Evolutionary conservation across 2,113 vertebrate genomes (phyloP).

Genomic region (Pungitius pungitius): DNA sequence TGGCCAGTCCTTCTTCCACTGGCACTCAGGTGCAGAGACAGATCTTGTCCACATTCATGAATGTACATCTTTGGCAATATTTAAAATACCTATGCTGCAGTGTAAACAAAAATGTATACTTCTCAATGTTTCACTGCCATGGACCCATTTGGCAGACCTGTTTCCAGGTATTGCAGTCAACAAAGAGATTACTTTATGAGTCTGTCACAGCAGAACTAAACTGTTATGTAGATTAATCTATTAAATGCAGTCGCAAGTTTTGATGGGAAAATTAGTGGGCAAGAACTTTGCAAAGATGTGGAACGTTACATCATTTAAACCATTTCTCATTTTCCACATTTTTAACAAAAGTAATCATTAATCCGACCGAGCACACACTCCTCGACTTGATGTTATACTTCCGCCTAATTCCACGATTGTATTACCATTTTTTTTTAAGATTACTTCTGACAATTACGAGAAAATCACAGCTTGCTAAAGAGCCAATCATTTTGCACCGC

Average conservation of each 20-base stretch:
- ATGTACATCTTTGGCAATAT: not conserved
- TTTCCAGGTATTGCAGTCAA: no score
- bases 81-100: not conserved
- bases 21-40: conserved; percentile 88
- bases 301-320: not conserved
- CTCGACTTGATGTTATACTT: not conserved
- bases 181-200: not conserved
- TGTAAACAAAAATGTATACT: not conserved
- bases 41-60: not conserved
- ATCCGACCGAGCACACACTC: not conserved
- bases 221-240: no score
- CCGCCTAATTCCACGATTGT: not conserved
- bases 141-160: no score
- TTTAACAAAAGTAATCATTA: not conserved
- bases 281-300: not conserved
- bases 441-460: not conserved
- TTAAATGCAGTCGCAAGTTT: not conserved
- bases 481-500: not conserved
- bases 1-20: conserved; percentile 93
- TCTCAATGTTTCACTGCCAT: not conserved
- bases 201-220: no score
- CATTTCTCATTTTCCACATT: no score
- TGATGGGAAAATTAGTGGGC: not conserved
- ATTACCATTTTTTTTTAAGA: not conserved
- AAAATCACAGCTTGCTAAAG: not conserved